Base-by-base conservation (phyloP, 2,797 vertebrate genomes). In the Selene dorsalis region DNA sequence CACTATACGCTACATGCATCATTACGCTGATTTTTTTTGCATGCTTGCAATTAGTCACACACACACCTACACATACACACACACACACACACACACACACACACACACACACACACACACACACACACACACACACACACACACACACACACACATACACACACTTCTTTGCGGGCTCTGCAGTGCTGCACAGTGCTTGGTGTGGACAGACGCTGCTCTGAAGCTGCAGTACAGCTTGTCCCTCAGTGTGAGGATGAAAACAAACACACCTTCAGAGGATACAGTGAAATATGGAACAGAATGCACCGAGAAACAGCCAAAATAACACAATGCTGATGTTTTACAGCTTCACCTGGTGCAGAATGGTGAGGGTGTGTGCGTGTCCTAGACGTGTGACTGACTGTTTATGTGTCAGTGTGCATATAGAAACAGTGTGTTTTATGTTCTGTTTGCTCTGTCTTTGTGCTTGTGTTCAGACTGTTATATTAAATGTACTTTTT, bases 221-320 rank as follows among this genome's bases (percentile, higher is more conserved):
- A 73, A 73, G 63, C 69, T 82, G 71, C 63, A 77, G 74, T 70
- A 80, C 75, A 71, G 73, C 57, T 50, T 63, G 70, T 84, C 72
- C 78, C 43, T 83, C 61, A 38, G 67, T 86, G 62, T 16, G 41
- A 67, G 30, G 64, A 81, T 75, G 38, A 87, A 77, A 84, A 68
- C 63, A 89, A 89, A 86, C 61, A 69, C 69, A 59, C 55, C 68
- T 80, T 62, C 11, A 41, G 78, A 83, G 79, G 64, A 78, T 65
- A 39, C 13, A 14, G 22, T 26, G 59, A 85, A 79, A 89, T 75
- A 60, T 75, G 55, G 57, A 87, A 80, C 32, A 61, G 26, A 43
- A 53, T 2, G 1, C 48, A 50, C n/a, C 56, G 47, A 83, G 75
- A 74, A 62, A 53, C 59, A 16, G 56, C 60, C 53, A 32, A 82